Percentiles rank a stretch among this genome's conserved stretches.
phyloP scores from a whole-genome alignment of 2,113 vertebrate species.

The Ceratotherium simum region DNA sequence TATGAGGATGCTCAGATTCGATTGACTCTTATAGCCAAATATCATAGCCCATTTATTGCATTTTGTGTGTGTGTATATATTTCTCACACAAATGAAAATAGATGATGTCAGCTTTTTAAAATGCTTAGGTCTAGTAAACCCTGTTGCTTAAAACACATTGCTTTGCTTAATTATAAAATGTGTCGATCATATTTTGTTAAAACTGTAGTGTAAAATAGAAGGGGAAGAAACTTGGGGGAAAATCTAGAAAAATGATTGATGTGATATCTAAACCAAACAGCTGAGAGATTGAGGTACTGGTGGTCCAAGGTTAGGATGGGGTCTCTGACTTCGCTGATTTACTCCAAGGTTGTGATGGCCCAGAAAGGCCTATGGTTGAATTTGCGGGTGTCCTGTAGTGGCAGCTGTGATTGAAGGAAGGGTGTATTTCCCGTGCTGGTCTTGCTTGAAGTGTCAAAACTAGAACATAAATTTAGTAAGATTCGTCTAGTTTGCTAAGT shows the following conservation, averaged over 20 bases:
- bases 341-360: neutral
- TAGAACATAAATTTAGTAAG: neutral
- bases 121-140: neutral
- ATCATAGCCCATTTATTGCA: neutral
- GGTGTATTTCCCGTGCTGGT: neutral
- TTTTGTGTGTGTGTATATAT: neutral
- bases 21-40: neutral
- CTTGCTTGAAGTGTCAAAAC: neutral
- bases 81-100: neutral
- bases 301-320: neutral
- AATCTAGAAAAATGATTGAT: neutral
- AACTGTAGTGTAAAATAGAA: neutral
- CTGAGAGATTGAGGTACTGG: neutral
- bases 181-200: neutral
- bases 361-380: neutral
- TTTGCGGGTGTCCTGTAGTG: neutral
- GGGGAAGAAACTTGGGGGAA: neutral
- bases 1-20: neutral
- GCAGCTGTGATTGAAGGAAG: neutral
- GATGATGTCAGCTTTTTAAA: neutral
- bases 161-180: neutral
- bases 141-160: neutral
- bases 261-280: neutral
- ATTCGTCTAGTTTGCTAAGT: neutral
- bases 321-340: neutral